Evolutionary conservation across 2,888 invertebrate genomes (phyloP).

Genomic region (Aelia acuminata): DNA sequence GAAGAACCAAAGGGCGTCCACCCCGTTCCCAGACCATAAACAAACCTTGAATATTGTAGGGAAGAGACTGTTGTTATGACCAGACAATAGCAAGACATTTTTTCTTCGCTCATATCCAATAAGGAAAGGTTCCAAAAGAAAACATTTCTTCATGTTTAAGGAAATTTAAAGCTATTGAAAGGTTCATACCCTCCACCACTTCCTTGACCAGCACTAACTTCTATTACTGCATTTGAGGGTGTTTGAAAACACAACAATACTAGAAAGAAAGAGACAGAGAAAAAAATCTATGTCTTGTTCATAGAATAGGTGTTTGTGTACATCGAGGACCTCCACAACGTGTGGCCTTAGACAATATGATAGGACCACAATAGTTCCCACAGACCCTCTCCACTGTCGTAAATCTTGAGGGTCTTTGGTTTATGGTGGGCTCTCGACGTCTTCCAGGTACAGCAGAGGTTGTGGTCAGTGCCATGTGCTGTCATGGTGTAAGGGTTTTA

Average conservation of each 20-base stretch:
- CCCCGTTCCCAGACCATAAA: neutral
- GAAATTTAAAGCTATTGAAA: constrained; percentile 9
- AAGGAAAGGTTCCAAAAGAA: neutral
- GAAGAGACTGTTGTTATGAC: neutral
- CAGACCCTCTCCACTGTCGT: neutral
- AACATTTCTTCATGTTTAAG: constrained; percentile 17
- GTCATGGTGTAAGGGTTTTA: neutral
- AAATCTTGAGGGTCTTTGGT: constrained; percentile 41
- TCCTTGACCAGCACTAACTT: neutral
- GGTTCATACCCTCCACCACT: neutral
- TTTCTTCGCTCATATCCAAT: neutral
- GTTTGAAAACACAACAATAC: neutral
- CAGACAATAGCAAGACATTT: neutral
- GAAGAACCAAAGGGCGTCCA: neutral
- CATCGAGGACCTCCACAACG: neutral
- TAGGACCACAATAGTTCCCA: constrained; percentile 31
- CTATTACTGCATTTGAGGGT: constrained; percentile 14
- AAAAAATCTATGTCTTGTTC: too few relatives aligned
- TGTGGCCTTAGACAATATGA: constrained; percentile 40
- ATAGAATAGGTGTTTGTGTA: constrained; percentile 13
- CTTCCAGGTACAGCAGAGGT: neutral
- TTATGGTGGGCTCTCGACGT: neutral
- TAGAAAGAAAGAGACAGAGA: neutral
- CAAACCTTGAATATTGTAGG: neutral
- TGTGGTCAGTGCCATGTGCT: neutral